Percentiles rank a stretch among this genome's conserved stretches.
Evolutionary conservation across 2,797 vertebrate genomes (phyloP).

Genomic region (Triplophysa yarkandensis): DNA sequence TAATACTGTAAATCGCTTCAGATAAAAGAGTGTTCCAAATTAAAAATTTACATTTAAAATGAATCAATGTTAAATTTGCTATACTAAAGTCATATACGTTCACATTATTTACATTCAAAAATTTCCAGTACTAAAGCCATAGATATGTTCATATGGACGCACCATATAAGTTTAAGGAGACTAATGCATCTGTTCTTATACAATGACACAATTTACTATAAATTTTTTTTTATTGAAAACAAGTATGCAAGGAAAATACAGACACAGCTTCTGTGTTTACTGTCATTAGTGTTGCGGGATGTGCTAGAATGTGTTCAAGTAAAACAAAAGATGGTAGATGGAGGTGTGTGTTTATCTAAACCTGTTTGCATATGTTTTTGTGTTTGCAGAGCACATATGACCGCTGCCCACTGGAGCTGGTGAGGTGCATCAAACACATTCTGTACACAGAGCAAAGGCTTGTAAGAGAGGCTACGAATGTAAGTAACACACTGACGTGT

Average conservation of each 20-base stretch:
- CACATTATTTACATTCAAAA: too few species aligned
- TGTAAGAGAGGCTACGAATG: conserved; percentile 91
- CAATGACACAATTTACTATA: background rate
- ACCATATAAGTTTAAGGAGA: too few species aligned
- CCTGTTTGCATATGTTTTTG: conserved; percentile 8
- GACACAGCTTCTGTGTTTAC: background rate
- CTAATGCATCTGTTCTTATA: background rate
- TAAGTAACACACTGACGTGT: conserved; percentile 64
- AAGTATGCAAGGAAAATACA: background rate
- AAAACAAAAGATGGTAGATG: conserved; percentile 28
- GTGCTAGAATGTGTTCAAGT: conserved; percentile 12
- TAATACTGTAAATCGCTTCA: too few species aligned
- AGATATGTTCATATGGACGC: too few species aligned
- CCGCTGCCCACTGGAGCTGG: conserved; percentile 93
- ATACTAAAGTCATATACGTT: too few species aligned
- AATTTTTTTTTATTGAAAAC: background rate
- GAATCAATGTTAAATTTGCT: too few species aligned
- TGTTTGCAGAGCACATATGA: conserved; percentile 91
- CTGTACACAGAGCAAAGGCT: conserved; percentile 95
- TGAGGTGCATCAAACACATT: conserved; percentile 96
- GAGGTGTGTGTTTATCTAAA: background rate
- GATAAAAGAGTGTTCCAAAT: too few species aligned
- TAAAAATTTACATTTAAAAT: too few species aligned
- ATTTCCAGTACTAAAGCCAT: too few species aligned
- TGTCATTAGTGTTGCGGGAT: conserved; percentile 9